Percentiles rank a stretch among this genome's conserved stretches.
phyloP scores from a whole-genome alignment of 2,888 invertebrate genomes.

The Leptura quadrifasciata region DNA sequence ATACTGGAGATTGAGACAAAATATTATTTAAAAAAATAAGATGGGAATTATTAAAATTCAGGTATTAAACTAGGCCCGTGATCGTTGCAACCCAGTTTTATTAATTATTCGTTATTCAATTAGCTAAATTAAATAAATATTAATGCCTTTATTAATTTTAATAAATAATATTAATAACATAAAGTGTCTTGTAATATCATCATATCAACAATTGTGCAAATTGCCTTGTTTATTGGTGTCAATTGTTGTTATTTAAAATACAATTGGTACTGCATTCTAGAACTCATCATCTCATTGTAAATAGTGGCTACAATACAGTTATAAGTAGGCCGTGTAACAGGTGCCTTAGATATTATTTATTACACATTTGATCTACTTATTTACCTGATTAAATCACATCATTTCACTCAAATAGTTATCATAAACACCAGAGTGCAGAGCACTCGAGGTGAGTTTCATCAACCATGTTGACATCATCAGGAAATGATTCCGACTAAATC shows the following conservation, averaged over 20 bases:
- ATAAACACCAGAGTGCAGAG: too few species aligned
- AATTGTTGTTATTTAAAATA: constrained; percentile 60
- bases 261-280: constrained; percentile 47
- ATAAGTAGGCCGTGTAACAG: not conserved
- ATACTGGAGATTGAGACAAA: too few species aligned
- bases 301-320: constrained; percentile 19
- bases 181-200: constrained; percentile 22
- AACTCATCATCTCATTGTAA: constrained; percentile 40
- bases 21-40: too few species aligned
- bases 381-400: not conserved
- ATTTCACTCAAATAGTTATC: too few species aligned
- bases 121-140: constrained; percentile 8
- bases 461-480: too few species aligned
- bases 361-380: not conserved
- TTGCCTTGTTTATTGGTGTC: constrained; percentile 58
- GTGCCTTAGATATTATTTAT: not conserved
- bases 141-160: constrained; percentile 21
- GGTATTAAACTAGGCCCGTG: too few species aligned
- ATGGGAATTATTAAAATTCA: too few species aligned
- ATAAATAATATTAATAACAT: constrained; percentile 19
- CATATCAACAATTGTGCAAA: constrained; percentile 52
- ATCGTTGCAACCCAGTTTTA: not conserved
- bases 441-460: too few species aligned
- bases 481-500: too few species aligned
- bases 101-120: constrained; percentile 17